Evolutionary conservation across 2,113 vertebrate species (phyloP).

Genomic region (Merops nubicus): DNA sequence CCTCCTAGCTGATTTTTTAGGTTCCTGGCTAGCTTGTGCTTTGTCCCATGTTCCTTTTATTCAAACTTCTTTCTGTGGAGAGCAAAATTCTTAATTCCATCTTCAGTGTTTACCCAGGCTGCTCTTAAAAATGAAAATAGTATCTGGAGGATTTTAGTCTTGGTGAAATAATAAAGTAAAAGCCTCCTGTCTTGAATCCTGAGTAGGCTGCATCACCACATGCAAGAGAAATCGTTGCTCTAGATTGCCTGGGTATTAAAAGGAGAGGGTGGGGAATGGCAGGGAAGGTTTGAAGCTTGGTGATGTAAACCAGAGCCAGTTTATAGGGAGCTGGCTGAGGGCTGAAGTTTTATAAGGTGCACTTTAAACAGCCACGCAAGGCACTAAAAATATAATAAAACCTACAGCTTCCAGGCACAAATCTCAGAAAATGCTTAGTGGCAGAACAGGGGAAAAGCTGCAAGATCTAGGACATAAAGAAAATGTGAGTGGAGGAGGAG

Average conservation of each 20-base stretch:
- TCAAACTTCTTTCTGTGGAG: conserved; percentile 44
- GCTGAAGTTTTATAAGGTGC: conserved; percentile 67
- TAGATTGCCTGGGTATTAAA: conserved; percentile 58
- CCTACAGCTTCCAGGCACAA: conserved; percentile 54
- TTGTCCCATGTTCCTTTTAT: conserved; percentile 21
- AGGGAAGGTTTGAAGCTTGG: conserved; percentile 28
- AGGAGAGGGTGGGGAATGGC: conserved; percentile 13
- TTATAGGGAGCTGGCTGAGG: conserved; percentile 62
- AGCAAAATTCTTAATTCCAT: conserved; percentile 61
- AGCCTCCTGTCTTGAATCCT: conserved; percentile 60
- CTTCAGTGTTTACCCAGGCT: conserved; percentile 58
- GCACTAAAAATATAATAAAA: conserved; percentile 66
- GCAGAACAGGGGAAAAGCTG: conserved; percentile 25
- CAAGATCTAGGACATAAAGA: conserved; percentile 20
- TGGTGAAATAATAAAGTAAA: conserved; percentile 65
- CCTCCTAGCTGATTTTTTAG: not conserved
- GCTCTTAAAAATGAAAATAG: conserved; percentile 68
- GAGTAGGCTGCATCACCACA: conserved; percentile 49
- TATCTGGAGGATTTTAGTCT: conserved; percentile 58
- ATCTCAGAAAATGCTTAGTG: conserved; percentile 62
- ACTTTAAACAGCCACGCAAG: conserved; percentile 62
- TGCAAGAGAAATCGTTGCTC: conserved; percentile 44
- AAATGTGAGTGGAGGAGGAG: not conserved
- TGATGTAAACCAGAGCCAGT: conserved; percentile 64
- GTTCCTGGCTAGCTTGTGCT: not conserved